Conservation (phyloP, 2,113 vertebrate genomes). For the Pterophyllum scalare region DNA sequence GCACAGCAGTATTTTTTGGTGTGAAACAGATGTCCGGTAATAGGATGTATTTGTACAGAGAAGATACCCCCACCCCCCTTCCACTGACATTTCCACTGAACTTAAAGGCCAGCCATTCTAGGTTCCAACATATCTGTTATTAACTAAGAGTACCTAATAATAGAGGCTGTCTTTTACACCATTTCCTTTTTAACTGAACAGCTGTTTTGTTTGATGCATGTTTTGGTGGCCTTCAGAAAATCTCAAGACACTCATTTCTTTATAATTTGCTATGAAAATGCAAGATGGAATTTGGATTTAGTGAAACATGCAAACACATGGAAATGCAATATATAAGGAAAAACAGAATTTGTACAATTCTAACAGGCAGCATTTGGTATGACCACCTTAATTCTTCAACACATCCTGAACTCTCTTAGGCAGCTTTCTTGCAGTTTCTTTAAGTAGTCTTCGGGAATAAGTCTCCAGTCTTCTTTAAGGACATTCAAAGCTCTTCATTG, state of each 20-base stretch:
- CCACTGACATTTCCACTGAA: constrained; percentile 17
- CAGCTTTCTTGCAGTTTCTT: background rate
- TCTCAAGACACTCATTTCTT: background rate
- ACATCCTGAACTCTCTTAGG: background rate
- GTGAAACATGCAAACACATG: no score
- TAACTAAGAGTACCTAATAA: constrained; percentile 2
- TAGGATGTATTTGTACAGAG: constrained; percentile 28
- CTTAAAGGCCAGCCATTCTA: constrained; percentile 46
- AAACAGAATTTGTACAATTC: no score
- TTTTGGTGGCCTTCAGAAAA: background rate
- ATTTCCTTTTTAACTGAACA: background rate
- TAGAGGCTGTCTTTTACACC: background rate
- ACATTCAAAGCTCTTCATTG: background rate
- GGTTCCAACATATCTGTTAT: constrained; percentile 5
- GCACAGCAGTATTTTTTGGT: constrained; percentile 34
- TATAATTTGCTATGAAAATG: background rate
- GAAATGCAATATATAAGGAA: no score
- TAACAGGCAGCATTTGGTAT: background rate
- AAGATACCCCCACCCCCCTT: background rate
- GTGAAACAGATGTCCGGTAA: constrained; percentile 49
- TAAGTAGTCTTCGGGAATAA: background rate
- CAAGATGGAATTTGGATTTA: background rate
- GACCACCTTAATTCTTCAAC: background rate
- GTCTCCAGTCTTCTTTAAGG: background rate
- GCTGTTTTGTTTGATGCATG: constrained; percentile 12